phyloP scores from a whole-genome alignment of 1,140 invertebrate genomes.

The Zaprionus nigranus region DNA sequence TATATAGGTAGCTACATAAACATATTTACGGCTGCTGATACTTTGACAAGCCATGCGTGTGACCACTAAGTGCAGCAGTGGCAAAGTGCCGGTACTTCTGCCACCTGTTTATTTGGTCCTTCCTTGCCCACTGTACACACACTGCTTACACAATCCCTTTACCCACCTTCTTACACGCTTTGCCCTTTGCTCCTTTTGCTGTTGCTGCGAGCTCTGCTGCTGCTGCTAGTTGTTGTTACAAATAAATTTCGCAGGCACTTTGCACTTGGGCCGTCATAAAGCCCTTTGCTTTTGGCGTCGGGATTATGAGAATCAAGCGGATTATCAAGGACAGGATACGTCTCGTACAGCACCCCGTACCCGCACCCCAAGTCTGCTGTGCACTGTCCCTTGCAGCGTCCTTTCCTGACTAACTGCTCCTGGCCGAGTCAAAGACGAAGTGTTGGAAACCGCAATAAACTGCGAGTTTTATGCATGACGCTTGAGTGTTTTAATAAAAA shows the following conservation, averaged over 20 bases:
- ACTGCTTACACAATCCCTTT: neutral
- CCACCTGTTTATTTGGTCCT: neutral
- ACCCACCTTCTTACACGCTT: neutral
- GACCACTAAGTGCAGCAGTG: constrained; percentile 36
- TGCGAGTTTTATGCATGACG: constrained; percentile 71
- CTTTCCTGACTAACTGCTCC: constrained; percentile 28
- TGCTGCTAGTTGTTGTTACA: constrained; percentile 51
- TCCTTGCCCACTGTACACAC: constrained; percentile 6
- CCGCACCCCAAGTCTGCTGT: neutral
- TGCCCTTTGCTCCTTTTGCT: constrained; percentile 23
- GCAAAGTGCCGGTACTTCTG: constrained; percentile 3
- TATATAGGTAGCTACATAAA: neutral
- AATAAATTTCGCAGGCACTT: constrained; percentile 75
- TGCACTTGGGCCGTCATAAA: constrained; percentile 61
- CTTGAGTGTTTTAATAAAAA: constrained; percentile 70
- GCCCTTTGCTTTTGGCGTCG: constrained; percentile 62
- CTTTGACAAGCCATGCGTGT: constrained; percentile 76
- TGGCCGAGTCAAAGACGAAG: constrained; percentile 43
- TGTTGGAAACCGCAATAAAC: constrained; percentile 66
- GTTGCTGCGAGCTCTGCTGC: constrained; percentile 20
- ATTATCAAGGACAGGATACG: constrained; percentile 58
- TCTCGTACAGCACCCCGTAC: neutral
- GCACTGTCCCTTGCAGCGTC: neutral
- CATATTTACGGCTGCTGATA: constrained; percentile 21
- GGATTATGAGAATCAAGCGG: constrained; percentile 80